phyloP scores from a whole-genome alignment of 2,113 vertebrate genomes.

The Accipiter virgatus region DNA sequence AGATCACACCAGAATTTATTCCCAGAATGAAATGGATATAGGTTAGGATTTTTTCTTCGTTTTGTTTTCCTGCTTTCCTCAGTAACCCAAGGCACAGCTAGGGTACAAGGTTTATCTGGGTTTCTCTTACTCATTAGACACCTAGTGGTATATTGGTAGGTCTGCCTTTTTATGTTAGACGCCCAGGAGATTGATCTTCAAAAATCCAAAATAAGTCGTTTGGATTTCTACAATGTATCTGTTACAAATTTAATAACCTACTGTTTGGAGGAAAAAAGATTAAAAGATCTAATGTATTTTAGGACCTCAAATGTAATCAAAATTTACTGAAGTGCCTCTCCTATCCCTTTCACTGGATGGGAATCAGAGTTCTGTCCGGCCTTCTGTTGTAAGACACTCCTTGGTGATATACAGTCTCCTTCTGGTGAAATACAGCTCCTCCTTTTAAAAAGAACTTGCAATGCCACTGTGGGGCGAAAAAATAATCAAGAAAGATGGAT shows the following conservation, averaged over 20 bases:
- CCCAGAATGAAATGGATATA: not conserved
- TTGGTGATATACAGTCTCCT: not conserved
- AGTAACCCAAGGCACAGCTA: not conserved
- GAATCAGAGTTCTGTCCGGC: not conserved
- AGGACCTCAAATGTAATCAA: not conserved
- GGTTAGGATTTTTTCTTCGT: not conserved
- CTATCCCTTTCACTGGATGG: not conserved
- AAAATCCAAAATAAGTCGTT: not conserved
- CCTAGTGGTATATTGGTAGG: not conserved
- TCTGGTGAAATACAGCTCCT: not conserved
- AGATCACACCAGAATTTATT: not conserved
- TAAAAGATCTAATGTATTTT: not conserved
- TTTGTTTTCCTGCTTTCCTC: not conserved
- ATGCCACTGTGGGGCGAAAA: accelerated
- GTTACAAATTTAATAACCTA: not conserved
- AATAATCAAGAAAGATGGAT: not conserved
- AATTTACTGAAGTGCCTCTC: not conserved
- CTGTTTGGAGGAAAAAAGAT: not conserved
- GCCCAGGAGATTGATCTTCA: not conserved
- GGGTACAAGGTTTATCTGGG: not conserved
- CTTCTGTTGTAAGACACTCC: not conserved
- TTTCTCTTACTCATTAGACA: not conserved
- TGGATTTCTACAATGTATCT: not conserved
- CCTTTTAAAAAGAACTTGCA: not conserved
- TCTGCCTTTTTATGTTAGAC: not conserved